A percentile compares a stretch with the other conserved stretches of the same genome.
These are phyloP conservation scores for Lasioglossum pauxillum DNA, from an alignment of 2,888 invertebrate genomes.

Conservation along the genomic window DNA sequence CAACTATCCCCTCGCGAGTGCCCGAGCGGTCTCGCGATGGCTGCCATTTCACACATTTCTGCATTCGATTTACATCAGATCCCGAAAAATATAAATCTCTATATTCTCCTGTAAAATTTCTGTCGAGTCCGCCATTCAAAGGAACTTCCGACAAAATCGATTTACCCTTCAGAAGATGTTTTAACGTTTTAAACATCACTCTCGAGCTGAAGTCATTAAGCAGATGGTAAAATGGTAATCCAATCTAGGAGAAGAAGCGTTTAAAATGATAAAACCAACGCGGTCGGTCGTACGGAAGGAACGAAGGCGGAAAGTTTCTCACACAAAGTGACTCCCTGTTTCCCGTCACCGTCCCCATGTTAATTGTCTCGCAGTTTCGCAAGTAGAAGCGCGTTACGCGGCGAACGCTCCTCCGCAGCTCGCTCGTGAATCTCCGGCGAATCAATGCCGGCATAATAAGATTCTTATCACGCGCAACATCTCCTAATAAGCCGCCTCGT, in stretches of 20 bases:
- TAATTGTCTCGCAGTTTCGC: constrained; percentile 21
- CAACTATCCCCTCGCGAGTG: neutral
- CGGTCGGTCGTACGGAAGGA: neutral
- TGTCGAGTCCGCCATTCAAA: neutral
- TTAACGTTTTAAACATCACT: neutral
- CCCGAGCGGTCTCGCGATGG: neutral
- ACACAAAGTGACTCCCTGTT: neutral
- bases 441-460: constrained; percentile 38
- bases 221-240: too few species aligned
- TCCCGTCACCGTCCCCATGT: neutral
- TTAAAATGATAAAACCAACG: neutral
- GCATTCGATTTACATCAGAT: neutral
- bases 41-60: neutral
- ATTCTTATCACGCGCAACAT: constrained; percentile 39
- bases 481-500: constrained; percentile 51
- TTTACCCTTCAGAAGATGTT: neutral
- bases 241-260: neutral
- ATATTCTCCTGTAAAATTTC: neutral
- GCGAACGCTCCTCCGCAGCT: constrained; percentile 8
- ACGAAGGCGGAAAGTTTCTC: constrained; percentile 26
- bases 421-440: constrained; percentile 18
- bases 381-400: constrained; percentile 7
- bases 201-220: neutral
- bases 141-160: neutral
- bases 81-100: neutral